Evolutionary conservation across 2,888 invertebrate species (phyloP), one percentile per base, ranked within the genome.

Genomic region (Sarcophaga caerulescens): DNA sequence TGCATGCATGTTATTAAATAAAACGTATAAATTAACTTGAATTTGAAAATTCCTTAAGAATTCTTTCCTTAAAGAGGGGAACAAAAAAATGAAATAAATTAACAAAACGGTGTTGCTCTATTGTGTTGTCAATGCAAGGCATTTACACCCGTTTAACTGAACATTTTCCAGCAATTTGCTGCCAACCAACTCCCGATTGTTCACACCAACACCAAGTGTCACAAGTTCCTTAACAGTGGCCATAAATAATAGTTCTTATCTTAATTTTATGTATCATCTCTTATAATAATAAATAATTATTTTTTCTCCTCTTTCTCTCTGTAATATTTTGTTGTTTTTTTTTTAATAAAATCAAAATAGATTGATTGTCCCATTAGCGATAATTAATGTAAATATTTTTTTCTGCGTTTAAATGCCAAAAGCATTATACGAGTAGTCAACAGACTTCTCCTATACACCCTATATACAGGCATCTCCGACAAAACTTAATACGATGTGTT

Each of bases 241-340:
- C 45, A 78, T 84, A 84, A 81, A 74, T 77, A 74, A 84, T 60
- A 62, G 35, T n/a, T 74, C 70, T 85, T 84, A 86, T 86, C 85
- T 77, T 84, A 84, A 86, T 86, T 65, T 81, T 81, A 86, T 85
- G 77, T 84, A 85, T 85, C 85, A 76, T 84, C 83, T 84, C 83
- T 62, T 59, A 73, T 84, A 74, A 82, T 74, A 65, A 70, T 66
- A 76, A 71, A 70, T 62, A 52, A 76, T n/a, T 76, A n/a, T 66
- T 65, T 71, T 52, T 45, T 44, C 35, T 35, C 35, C 35, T 35
- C 10, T 35, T 35, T 35, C 35, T 35, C 8, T 35, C 35, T 35
- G 35, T 35, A 35, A 35, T 35, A 35, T 35, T 35, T 35, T 35
- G 35, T 35, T 35, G 8, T n/a, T 23, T 52, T 23, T 75, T 19